Evolutionary conservation across 2,113 vertebrate species (phyloP), one percentile per base, ranked within the genome.

Genomic region (Isurus oxyrinchus): DNA sequence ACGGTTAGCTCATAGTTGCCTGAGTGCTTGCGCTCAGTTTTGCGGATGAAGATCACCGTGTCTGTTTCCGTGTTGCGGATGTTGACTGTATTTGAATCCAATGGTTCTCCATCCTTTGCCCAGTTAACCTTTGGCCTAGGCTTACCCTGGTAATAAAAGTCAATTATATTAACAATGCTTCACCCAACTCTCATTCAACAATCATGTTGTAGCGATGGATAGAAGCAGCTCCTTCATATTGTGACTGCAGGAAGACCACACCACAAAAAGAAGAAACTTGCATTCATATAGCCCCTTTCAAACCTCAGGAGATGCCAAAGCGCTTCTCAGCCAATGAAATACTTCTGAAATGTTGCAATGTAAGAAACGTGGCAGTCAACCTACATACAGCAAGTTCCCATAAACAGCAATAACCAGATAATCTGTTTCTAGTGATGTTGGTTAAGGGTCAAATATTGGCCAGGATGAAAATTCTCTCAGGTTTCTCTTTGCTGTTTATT

Each of bases 31-130:
- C 99, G 98, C 40, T 99, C 99, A 5, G 99, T 99, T 97, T 99
- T 99, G 67, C 99, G 98, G 96, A 99, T 99, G 97, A 99, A 99
- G 97, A 99, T 98, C 97, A 99, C 99, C 35, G 98, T 99, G 96
- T 99, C 99, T 0, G 98, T 98, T 94, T 99, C 99, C 0, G 98
- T 99, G 98, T 99, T 99, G 76, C 99, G 99, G 96, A 99, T 99
- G 97, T 98, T 99, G 97, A 99, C 98, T 55, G 99, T 98, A n/a
- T 98, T 98, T 93, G 98, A 98, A 96, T 99, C 99, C 0, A 99
- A 98, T 0, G 98, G 97, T 0, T 97, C n/a, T 1, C 98, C 99
- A 0, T 99, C 99, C 94, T 99, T 99, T 97, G 98, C 97, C 99
- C 99, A 99, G 19, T 95, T 98, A 72, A 99, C 98, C 96, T 99